phyloP scores from a whole-genome alignment of 2,797 vertebrate species.

The Hapalemur alaotrensis region DNA sequence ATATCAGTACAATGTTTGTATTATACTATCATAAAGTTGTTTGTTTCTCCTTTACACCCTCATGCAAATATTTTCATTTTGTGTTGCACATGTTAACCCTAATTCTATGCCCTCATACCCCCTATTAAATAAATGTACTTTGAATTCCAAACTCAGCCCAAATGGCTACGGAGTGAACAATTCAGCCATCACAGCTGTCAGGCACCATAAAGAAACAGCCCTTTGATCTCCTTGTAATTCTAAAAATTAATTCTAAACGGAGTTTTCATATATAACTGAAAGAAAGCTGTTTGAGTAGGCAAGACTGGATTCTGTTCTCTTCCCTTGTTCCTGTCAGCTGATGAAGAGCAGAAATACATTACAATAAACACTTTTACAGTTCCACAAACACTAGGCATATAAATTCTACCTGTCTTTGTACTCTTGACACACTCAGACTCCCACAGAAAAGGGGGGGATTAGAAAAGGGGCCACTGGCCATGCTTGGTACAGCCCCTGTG shows the following conservation, averaged over 20 bases:
- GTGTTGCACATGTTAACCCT: not conserved
- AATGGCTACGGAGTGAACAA: not conserved
- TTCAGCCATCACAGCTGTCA: not conserved
- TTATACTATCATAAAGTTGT: not conserved
- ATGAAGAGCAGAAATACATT: not conserved
- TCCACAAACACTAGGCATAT: not conserved
- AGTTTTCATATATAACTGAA: not conserved
- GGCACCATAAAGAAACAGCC: not conserved
- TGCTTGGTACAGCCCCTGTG: too few species aligned
- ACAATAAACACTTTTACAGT: not conserved
- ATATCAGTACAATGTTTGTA: fast-evolving
- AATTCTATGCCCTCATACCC: not conserved
- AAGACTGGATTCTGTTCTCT: not conserved
- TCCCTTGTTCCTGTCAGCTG: not conserved
- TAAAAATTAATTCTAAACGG: not conserved
- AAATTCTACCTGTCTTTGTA: not conserved
- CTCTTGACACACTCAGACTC: too few species aligned
- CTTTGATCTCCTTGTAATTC: not conserved
- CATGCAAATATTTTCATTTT: not conserved
- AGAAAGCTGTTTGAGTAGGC: not conserved
- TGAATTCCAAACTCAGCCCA: not conserved
- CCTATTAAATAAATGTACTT: not conserved
- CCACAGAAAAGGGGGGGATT: not conserved
- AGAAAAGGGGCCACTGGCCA: not conserved
- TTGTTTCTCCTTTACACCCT: not conserved